Evolutionary conservation across 2,888 invertebrate species (phyloP), one percentile per base, ranked within the genome.

Genomic region (Lottia gigantea): DNA sequence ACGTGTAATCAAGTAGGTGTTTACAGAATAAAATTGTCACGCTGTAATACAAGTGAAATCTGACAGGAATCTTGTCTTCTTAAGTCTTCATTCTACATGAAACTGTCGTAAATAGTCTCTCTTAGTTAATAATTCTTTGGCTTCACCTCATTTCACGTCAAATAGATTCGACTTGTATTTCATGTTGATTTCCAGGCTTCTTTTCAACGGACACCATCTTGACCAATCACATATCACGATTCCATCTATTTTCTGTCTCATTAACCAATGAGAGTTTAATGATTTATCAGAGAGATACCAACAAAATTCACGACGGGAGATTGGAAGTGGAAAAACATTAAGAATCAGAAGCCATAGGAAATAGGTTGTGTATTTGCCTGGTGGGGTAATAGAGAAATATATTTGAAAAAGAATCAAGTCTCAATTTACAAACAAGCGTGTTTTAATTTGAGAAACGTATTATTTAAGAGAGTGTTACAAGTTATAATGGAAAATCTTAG

Each of bases 201-300:
- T 69, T 64, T 25, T 69, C 64, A 64, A 55, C 64, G 26, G 64
- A 64, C 69, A 26, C 23, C 61, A 26, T 8, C n/a, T 64, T 55
- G 40, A 61, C 69, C 69, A 69, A 69, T 69, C 64, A 69, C 55
- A 64, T 26, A 23, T 49, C 61, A 16, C 12, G 26, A 55, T 64
- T 64, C 46, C 23, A 64, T 64, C 64, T 69, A 40, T 69, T 65
- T 61, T 61, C 69, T 64, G 64, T 69, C 69, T 69, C 69, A 64
- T 69, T 69, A 69, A 55, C 69, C 69, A 69, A 69, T 69, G 64
- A 69, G 64, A 63, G 31, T 47, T 49, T 69, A 64, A 69, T 69
- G 69, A 69, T 64, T 64, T 40, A 47, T 26, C 25, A 14, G 31
- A 47, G 65, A 64, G 46, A 40, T 64, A 64, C 64, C 47, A 69